Evolutionary conservation across 2,888 invertebrate genomes (phyloP).

Genomic region (Hydropsyche betteni): DNA sequence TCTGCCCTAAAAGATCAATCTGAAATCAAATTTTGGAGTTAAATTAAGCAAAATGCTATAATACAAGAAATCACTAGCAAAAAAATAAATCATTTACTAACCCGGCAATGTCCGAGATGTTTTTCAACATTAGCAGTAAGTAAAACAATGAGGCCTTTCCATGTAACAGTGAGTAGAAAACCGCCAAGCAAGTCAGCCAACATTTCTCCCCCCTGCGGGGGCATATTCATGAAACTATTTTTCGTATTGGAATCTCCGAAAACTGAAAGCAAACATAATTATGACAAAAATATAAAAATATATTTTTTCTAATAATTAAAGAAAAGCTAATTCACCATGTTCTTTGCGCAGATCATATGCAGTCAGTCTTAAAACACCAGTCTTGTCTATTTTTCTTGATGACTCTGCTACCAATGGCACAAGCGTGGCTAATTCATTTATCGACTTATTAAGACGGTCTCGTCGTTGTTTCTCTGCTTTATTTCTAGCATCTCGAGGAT

Average conservation of each 20-base stretch:
- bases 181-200: constrained; percentile 70
- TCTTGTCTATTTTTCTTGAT: constrained; percentile 80
- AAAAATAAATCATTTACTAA: constrained; percentile 54
- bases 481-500: constrained; percentile 77
- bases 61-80: too few relatives aligned
- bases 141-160: constrained; percentile 77
- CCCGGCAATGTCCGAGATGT: constrained; percentile 80
- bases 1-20: constrained; percentile 83
- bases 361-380: constrained; percentile 78
- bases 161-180: constrained; percentile 75
- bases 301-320: not conserved
- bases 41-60: too few relatives aligned
- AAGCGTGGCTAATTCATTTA: constrained; percentile 75
- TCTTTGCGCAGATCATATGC: constrained; percentile 77
- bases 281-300: not conserved
- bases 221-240: constrained; percentile 52
- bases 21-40: constrained; percentile 57
- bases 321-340: constrained; percentile 59
- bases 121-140: constrained; percentile 78
- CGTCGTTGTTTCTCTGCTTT: constrained; percentile 82
- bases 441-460: constrained; percentile 79
- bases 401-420: constrained; percentile 78
- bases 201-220: constrained; percentile 62
- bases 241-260: constrained; percentile 57
- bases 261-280: constrained; percentile 53